Evolutionary conservation across 2,113 vertebrate genomes (phyloP), one percentile per base, ranked within the genome.

Genomic region (Psammodynastes pulverulentus): DNA sequence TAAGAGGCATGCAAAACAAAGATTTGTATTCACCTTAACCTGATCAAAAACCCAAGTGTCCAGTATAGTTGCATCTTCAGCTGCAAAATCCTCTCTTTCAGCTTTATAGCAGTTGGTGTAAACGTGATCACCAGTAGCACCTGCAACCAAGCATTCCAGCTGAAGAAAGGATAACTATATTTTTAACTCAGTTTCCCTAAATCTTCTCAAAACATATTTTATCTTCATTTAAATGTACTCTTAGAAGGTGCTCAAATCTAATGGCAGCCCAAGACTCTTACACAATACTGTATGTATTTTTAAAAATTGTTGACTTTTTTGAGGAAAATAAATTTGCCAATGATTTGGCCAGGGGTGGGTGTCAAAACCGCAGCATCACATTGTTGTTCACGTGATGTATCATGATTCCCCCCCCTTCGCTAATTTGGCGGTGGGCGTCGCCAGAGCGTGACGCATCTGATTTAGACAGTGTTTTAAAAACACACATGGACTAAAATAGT

Each of bases 21-120:
- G 51, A 89, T 91, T 1, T 94, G 48, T 87, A 90, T 94, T 56
- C 79, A 99, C 99, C 98, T 99, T 99, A 92, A 99, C 98, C 95
- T 98, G 97, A 91, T 98, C 97, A 97, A 99, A 99, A 94, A 99
- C 99, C 99, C 99, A 99, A 0, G 91, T 97, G 93, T 99, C 99
- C 87, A 99, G 97, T 87, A 97, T 97, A 24, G 98, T 97, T 67
- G 98, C 98, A 96, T 99, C 99, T 17, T 97, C 93, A 45, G 99
- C 98, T 94, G 98, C 99, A 90, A 99, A 99, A 94, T 99, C 99
- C 94, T 99, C 98, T 84, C 96, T 98, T 94, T 96, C 94, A 87
- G 99, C 98, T 5, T 97, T 94, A 53, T 99, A 99, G 93, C 97
- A 98, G 86, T 98, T 94, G 1, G 98, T 98, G 93, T 98, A 98